Conservation (phyloP, 2,113 vertebrate genomes). For the Catharus bicknelli region DNA sequence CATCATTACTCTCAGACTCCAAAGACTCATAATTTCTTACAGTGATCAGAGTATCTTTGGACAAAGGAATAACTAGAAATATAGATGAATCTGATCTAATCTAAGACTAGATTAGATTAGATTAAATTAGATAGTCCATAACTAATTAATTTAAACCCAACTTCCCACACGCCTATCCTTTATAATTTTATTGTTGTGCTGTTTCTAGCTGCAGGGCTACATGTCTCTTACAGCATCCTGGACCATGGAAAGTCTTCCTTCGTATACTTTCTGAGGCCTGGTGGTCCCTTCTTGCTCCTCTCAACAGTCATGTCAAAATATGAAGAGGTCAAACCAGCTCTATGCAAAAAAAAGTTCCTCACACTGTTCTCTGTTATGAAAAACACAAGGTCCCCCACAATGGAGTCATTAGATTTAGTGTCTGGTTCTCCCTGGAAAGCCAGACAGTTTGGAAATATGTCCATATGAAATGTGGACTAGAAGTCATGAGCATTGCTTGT, state of each 20-base stretch:
- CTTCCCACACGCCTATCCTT: fast-evolving
- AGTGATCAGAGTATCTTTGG: background rate
- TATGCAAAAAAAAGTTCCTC: background rate
- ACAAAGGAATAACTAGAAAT: background rate
- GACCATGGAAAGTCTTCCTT: background rate
- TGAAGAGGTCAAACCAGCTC: background rate
- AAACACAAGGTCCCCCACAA: fast-evolving
- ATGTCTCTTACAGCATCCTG: background rate
- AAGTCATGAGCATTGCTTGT: background rate
- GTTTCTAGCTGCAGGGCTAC: background rate
- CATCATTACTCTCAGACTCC: background rate
- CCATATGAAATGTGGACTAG: background rate
- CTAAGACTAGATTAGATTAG: background rate
- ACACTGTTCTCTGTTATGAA: background rate
- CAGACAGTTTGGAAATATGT: background rate
- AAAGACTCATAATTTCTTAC: background rate
- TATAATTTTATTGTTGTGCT: background rate
- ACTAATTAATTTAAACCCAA: background rate
- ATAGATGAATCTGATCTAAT: background rate
- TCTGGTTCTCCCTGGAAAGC: background rate
- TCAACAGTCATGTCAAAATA: background rate
- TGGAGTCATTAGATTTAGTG: background rate
- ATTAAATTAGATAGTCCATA: background rate
- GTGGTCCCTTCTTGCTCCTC: background rate
- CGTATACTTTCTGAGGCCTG: background rate